Evolutionary conservation across 2,113 vertebrate genomes (phyloP).

Genomic region (Eurystomus gularis): DNA sequence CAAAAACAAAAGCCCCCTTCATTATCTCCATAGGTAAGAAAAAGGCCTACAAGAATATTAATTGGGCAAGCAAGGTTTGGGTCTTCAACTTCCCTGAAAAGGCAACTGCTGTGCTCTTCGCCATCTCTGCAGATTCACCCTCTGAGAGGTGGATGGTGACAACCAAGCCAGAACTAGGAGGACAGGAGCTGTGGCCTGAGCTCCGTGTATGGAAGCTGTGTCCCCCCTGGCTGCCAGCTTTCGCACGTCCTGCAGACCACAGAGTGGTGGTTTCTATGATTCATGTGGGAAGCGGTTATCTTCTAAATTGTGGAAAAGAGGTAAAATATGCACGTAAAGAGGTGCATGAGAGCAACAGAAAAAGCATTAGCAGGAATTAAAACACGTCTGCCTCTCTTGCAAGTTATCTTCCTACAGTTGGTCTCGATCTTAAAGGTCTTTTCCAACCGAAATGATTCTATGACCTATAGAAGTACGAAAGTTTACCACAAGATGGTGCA

Average conservation of each 20-base stretch:
- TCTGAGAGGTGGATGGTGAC: not conserved
- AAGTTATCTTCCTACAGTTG: not conserved
- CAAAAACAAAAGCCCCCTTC: not conserved
- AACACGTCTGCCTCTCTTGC: not conserved
- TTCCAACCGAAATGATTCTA: not conserved
- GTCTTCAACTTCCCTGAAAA: not conserved
- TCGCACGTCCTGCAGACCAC: accelerated
- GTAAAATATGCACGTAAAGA: not conserved
- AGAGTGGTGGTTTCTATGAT: accelerated
- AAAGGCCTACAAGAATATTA: too few species aligned
- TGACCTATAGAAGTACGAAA: not conserved
- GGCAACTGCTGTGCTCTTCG: not conserved
- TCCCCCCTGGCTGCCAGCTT: not conserved
- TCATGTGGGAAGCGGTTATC: accelerated
- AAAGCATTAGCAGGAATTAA: not conserved
- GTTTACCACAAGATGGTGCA: slow-evolving; percentile 66
- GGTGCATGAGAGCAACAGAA: accelerated
- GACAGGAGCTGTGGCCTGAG: not conserved
- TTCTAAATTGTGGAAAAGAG: not conserved
- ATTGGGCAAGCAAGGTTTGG: not conserved
- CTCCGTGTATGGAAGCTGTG: not conserved
- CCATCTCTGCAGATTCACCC: too few species aligned
- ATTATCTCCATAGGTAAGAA: accelerated
- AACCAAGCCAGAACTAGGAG: not conserved
- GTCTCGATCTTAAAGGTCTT: not conserved